Conservation (phyloP, 1,140 invertebrate species). For the Thalassaphorura encarpata region DNA sequence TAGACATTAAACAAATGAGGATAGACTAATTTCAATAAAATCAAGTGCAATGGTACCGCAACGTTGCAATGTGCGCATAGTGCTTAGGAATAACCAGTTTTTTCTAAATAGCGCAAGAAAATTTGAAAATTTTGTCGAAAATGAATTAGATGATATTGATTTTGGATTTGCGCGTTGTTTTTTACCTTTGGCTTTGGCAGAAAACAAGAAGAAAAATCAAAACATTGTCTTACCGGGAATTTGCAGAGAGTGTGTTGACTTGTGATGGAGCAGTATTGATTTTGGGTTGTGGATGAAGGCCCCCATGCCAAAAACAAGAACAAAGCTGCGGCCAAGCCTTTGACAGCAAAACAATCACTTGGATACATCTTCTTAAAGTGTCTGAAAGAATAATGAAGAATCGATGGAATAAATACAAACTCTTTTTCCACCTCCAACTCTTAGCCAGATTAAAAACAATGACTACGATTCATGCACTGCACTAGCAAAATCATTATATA, state of each 20-base stretch:
- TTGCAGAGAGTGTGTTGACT: constrained; percentile 32
- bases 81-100: background rate
- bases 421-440: no score
- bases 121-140: background rate
- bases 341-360: no score
- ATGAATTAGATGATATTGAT: background rate
- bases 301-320: background rate
- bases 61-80: background rate
- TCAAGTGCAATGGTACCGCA: background rate
- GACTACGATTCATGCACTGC: no score
- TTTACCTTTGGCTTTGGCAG: background rate
- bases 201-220: background rate
- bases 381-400: no score
- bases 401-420: no score
- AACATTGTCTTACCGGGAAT: constrained; percentile 24
- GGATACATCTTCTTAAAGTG: no score
- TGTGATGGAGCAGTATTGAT: constrained; percentile 31
- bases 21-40: no score
- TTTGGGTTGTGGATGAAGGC: constrained; percentile 1
- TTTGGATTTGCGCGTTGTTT: background rate
- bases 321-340: no score
- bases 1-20: no score
- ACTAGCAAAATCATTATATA: no score
- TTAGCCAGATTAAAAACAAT: no score
- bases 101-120: background rate